Evolutionary conservation across 2,113 vertebrate genomes (phyloP).

Genomic region (Calidris pygmaea): DNA sequence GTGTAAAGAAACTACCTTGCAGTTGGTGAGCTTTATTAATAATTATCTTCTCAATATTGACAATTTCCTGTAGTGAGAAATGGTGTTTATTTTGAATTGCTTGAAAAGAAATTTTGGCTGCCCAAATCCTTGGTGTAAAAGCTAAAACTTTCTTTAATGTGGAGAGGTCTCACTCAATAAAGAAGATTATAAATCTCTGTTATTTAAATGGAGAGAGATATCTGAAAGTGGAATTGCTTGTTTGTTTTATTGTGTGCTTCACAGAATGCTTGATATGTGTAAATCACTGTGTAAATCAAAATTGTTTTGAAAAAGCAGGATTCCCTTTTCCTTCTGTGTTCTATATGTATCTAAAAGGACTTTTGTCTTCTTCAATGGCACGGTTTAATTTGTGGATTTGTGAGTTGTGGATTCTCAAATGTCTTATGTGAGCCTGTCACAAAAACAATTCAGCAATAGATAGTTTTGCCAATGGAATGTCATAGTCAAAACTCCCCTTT

Average conservation of each 20-base stretch:
- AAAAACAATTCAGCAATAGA: neutral
- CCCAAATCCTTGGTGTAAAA: neutral
- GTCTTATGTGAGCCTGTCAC: neutral
- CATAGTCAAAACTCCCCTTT: neutral
- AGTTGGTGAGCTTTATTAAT: neutral
- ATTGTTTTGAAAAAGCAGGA: neutral
- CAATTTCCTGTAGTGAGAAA: neutral
- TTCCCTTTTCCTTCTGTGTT: too few species aligned
- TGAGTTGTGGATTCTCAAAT: neutral
- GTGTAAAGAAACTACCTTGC: neutral
- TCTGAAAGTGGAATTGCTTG: neutral
- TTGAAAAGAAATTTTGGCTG: neutral
- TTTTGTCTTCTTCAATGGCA: neutral
- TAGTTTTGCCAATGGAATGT: neutral
- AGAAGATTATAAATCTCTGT: neutral
- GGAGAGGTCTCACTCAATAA: neutral
- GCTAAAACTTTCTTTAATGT: neutral
- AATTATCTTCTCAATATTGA: neutral
- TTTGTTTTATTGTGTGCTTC: neutral
- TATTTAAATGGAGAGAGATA: neutral
- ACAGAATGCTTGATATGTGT: neutral
- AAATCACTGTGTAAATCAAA: neutral
- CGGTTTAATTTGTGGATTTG: neutral
- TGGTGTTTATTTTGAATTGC: neutral
- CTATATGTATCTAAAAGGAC: neutral